A percentile compares a stretch with the other conserved stretches of the same genome.
Evolutionary conservation across 2,113 vertebrate species (phyloP).

Genomic region (Hemicordylus capensis): DNA sequence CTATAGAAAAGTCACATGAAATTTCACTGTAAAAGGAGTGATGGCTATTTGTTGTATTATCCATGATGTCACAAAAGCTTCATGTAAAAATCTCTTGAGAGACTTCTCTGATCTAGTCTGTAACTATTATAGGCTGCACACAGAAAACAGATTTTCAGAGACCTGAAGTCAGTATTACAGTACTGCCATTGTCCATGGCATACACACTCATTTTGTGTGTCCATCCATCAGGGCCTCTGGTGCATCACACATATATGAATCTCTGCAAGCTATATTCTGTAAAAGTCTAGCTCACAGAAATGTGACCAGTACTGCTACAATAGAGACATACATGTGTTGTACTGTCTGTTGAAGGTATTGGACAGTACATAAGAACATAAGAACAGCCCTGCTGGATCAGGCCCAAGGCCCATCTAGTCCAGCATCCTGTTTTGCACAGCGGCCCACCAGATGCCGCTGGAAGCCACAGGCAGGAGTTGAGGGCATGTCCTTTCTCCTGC

Average conservation of each 20-base stretch:
- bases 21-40: background rate
- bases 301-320: background rate
- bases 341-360: background rate
- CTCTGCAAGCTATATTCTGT: background rate
- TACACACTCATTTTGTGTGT: too few relatives aligned
- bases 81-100: background rate
- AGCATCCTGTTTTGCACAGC: too few relatives aligned
- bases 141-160: background rate
- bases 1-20: background rate
- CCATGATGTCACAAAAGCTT: fast-evolving
- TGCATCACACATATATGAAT: background rate
- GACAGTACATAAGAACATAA: too few relatives aligned
- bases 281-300: background rate
- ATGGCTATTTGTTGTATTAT: background rate
- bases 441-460: too few relatives aligned
- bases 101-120: background rate
- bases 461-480: too few relatives aligned
- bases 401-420: too few relatives aligned
- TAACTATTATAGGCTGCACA: background rate
- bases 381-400: too few relatives aligned
- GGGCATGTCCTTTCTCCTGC: too few relatives aligned
- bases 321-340: background rate
- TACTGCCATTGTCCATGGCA: background rate
- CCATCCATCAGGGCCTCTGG: too few relatives aligned
- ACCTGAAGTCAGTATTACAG: background rate